Evolutionary conservation across 35 echinoderm and acorn worm species (phyloP), one percentile per base, ranked within the genome.

Genomic region (Patiria miniata): DNA sequence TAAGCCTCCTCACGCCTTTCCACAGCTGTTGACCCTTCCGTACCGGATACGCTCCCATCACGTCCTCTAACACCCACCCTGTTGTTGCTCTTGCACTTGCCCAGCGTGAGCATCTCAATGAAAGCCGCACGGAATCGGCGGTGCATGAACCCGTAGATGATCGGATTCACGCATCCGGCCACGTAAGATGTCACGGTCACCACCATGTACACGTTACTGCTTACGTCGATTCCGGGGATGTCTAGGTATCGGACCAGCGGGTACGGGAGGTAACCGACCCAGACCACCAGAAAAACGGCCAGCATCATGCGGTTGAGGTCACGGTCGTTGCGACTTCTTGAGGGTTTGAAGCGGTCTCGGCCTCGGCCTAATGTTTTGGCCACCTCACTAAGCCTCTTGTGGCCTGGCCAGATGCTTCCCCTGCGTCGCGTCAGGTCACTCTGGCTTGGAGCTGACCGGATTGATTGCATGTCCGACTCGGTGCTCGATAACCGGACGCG

Each of bases 61-160:
- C 65, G 21, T 0, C 65, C 65, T 73, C 65, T 73, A 12, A 23
- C 26, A 23, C 65, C 65, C 23, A 73, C 34, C 34, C 65, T 73
- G 29, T 73, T 73, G 23, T 23, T 73, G 29, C 26, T 34, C 65
- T 73, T 73, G 65, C 65, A 73, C 65, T 23, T 73, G 65, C 65
- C 65, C 3, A 84, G 39, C 10, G 82, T 84, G 22, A 86, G 39
- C 59, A 86, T 86, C 84, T 86, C 68, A 26, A 77, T 47, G 61
- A 76, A 86, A 2, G 84, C 84, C 26, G 58, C 84, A 26, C 38
- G 34, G 40, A 86, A 86, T 2, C 84, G 58, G 37, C 29, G 39
- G 50, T 86, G 58, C 84, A 86, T 86, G 18, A 86, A 39, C 36
- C 84, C 84, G 42, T 86, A 86, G 32, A 86, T 61, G 40, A 86